Conservation (phyloP, 2,797 vertebrate genomes). For the Semotilus atromaculatus region DNA sequence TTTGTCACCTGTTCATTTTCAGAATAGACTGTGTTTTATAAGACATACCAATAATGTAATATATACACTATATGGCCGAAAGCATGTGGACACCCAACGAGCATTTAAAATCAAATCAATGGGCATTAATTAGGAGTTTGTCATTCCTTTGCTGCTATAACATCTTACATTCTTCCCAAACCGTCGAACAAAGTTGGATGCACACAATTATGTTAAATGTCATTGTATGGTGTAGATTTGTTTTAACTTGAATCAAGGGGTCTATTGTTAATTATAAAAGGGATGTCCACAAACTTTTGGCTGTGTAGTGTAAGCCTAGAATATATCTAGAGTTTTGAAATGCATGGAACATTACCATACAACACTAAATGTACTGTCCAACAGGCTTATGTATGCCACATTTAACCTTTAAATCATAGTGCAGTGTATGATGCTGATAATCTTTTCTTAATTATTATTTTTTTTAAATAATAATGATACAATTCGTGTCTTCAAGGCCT, state of each 20-base stretch:
- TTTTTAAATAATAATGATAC: slow-evolving; percentile 9
- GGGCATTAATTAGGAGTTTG: slow-evolving; percentile 12
- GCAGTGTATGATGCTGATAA: slow-evolving; percentile 50
- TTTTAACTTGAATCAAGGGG: neutral
- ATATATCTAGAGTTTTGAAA: neutral
- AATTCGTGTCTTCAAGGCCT: slow-evolving; percentile 62
- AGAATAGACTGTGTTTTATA: neutral
- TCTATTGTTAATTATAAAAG: neutral
- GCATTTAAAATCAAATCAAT: slow-evolving; percentile 8
- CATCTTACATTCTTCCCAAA: neutral
- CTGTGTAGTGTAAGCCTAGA: neutral
- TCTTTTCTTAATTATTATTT: neutral
- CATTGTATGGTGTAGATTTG: neutral
- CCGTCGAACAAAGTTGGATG: neutral
- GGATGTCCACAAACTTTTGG: neutral
- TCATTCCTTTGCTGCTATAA: slow-evolving; percentile 22
- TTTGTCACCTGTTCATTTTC: neutral
- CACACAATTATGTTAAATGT: neutral
- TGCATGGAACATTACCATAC: neutral
- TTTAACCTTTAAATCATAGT: slow-evolving; percentile 31
- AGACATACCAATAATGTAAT: neutral
- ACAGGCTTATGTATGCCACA: slow-evolving; percentile 4
- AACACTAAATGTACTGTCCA: neutral
- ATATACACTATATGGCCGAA: neutral
- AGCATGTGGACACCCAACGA: slow-evolving; percentile 1